These are phyloP conservation scores for Bryconaethiops microstoma DNA, from an alignment of 2,797 vertebrate species.

Conservation along the genomic window DNA sequence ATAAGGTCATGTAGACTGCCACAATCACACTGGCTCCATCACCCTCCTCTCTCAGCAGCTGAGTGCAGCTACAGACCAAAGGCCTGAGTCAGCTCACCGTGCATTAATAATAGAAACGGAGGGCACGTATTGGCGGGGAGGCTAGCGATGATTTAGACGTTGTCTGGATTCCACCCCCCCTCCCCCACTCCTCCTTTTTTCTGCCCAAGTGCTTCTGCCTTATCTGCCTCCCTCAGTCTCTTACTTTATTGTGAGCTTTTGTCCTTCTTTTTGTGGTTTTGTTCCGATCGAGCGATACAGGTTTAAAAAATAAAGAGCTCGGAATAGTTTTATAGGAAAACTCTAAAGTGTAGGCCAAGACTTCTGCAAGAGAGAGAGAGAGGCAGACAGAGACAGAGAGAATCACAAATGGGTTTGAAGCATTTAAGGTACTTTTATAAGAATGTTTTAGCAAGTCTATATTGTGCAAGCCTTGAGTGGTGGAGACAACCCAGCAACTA, in stretches of 20 bases:
- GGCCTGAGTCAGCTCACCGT: slow-evolving; percentile 73
- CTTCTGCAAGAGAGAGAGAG: slow-evolving; percentile 33
- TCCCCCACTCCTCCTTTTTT: slow-evolving; percentile 29
- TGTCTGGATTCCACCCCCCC: slow-evolving; percentile 41
- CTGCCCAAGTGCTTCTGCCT: slow-evolving; percentile 47
- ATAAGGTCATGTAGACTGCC: slow-evolving; percentile 76
- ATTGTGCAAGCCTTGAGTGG: slow-evolving; percentile 23
- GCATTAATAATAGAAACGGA: slow-evolving; percentile 55
- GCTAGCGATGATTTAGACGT: slow-evolving; percentile 55
- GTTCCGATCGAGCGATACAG: slow-evolving; percentile 36
- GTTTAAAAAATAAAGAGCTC: slow-evolving; percentile 44
- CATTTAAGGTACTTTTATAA: slow-evolving; percentile 24
- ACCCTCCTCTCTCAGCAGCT: slow-evolving; percentile 65
- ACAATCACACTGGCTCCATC: slow-evolving; percentile 74
- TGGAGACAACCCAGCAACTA: slow-evolving; percentile 39
- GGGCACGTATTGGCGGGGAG: slow-evolving; percentile 46
- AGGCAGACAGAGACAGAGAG: slow-evolving; percentile 54
- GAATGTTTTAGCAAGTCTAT: slow-evolving; percentile 39
- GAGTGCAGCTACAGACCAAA: slow-evolving; percentile 69
- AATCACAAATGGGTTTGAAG: slow-evolving; percentile 8
- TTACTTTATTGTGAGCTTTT: slow-evolving; percentile 49
- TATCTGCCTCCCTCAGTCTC: slow-evolving; percentile 54
- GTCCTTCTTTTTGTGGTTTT: slow-evolving; percentile 45
- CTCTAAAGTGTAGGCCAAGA: background rate
- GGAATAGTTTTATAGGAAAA: slow-evolving; percentile 17